Conservation (phyloP, 2,797 vertebrate genomes). For the Trematomus bernacchii region DNA sequence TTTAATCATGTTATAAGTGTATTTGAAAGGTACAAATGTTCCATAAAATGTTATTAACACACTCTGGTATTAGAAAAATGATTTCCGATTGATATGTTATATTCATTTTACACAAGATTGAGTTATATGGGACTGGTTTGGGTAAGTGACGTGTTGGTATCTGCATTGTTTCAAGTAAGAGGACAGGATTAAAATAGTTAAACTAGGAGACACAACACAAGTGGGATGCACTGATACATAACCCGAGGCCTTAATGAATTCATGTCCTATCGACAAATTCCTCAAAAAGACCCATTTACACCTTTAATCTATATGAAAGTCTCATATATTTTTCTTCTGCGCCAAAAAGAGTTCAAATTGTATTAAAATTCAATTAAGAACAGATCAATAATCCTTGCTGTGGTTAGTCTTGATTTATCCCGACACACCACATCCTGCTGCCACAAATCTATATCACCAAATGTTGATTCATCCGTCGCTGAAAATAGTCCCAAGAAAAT, state of each 20-base stretch:
- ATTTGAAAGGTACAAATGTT: too few species aligned
- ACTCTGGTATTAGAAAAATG: not conserved
- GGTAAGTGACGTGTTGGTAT: conserved; percentile 29
- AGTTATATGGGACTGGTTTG: not conserved
- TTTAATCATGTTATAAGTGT: not conserved
- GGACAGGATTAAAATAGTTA: conserved; percentile 47
- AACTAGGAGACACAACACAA: conserved; percentile 34
- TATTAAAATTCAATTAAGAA: too few species aligned
- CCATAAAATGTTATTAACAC: not conserved
- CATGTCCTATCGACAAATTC: not conserved
- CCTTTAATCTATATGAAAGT: not conserved
- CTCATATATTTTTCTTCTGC: not conserved
- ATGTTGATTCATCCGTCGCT: too few species aligned
- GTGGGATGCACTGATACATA: conserved; percentile 34
- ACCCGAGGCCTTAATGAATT: not conserved
- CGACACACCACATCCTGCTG: too few species aligned
- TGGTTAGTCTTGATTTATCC: too few species aligned
- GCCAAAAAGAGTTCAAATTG: too few species aligned
- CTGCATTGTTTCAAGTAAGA: conserved; percentile 72
- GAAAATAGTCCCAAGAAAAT: too few species aligned
- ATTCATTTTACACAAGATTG: not conserved
- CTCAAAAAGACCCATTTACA: not conserved
- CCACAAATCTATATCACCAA: too few species aligned
- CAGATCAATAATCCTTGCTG: too few species aligned
- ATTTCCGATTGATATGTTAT: too few species aligned